Conservation (phyloP, 2,888 invertebrate genomes). For the Torymus texanus region DNA sequence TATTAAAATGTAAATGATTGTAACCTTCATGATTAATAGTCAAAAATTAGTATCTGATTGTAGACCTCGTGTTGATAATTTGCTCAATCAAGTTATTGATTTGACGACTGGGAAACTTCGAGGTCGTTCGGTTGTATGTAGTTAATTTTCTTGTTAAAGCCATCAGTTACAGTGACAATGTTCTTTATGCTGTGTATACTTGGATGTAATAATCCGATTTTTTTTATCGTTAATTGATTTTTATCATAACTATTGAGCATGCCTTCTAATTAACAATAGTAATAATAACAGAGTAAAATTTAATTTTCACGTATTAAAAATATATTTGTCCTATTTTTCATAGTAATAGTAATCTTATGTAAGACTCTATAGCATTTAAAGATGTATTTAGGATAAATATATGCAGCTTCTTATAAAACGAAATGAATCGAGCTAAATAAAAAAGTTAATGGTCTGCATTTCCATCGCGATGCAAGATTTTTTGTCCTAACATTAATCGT, state of each 20-base stretch:
- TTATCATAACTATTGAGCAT: no score
- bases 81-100: conserved; percentile 18
- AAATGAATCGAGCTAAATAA: no score
- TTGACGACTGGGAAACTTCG: conserved; percentile 9
- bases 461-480: no score
- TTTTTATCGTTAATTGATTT: no score
- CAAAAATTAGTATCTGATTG: conserved; percentile 35
- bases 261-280: no score
- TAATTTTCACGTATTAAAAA: no score
- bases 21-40: conserved; percentile 11
- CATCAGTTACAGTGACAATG: conserved; percentile 11
- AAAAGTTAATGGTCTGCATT: no score
- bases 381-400: conserved; percentile 15
- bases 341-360: conserved; percentile 3
- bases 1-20: conserved; percentile 2
- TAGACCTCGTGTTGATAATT: conserved; percentile 27
- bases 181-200: no score
- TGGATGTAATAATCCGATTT: no score
- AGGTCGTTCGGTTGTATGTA: conserved; percentile 19
- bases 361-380: conserved; percentile 12
- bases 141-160: conserved; percentile 40
- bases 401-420: not conserved
- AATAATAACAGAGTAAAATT: no score
- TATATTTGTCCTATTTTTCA: no score
- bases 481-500: no score